phyloP scores from a whole-genome alignment of 2,797 vertebrate genomes.

The Danio choprae region DNA sequence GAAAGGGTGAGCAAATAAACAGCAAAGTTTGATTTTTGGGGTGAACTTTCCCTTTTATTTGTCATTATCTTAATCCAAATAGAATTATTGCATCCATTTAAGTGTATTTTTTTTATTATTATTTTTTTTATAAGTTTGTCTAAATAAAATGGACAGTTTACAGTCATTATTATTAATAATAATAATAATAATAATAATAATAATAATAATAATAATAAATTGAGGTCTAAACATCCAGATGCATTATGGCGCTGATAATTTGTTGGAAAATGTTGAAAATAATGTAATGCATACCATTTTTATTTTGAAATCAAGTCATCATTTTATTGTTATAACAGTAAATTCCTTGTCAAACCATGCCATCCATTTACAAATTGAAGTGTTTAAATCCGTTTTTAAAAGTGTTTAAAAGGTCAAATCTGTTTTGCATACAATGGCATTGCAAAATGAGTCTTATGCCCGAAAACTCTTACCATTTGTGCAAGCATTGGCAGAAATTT shows the following conservation, averaged over 20 bases:
- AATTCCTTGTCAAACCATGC: not conserved
- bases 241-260: not conserved
- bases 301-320: not conserved
- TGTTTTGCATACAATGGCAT: not conserved
- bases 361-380: not conserved
- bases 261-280: not conserved
- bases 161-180: too few relatives aligned
- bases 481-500: conserved; percentile 22
- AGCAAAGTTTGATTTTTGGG: not conserved
- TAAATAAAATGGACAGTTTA: not conserved
- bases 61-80: not conserved
- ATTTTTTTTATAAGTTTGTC: not conserved
- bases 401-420: too few relatives aligned
- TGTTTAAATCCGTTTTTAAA: not conserved
- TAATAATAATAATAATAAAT: too few relatives aligned
- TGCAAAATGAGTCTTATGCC: conserved; percentile 5
- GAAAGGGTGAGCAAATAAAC: too few relatives aligned
- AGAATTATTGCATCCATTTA: not conserved
- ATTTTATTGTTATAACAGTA: not conserved
- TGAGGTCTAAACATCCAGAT: not conserved
- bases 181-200: too few relatives aligned
- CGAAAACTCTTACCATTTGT: not conserved
- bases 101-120: not conserved
- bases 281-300: too few relatives aligned
- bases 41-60: not conserved